phyloP scores from a whole-genome alignment of 2,888 invertebrate genomes.

The Brachyptera risi region DNA sequence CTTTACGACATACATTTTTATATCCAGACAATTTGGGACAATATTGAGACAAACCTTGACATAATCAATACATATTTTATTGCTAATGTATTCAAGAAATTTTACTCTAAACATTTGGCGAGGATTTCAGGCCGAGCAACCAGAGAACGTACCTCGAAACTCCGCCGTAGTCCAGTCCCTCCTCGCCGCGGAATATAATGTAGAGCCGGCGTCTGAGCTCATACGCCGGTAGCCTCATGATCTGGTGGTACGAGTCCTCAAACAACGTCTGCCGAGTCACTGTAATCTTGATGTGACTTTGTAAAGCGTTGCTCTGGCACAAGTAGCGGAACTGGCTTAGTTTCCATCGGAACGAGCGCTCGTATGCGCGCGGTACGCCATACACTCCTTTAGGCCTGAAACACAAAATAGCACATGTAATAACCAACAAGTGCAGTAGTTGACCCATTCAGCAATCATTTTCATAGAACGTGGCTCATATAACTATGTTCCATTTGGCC shows the following conservation, averaged over 20 bases:
- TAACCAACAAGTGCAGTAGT: no score
- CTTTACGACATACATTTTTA: no score
- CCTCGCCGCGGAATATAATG: conserved; percentile 98
- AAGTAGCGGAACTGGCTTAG: conserved; percentile 91
- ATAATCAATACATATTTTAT: no score
- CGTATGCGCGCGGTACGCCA: conserved; percentile 93
- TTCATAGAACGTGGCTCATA: no score
- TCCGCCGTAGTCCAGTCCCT: conserved; percentile 98
- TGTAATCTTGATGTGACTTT: conserved; percentile 95
- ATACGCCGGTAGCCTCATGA: conserved; percentile 95
- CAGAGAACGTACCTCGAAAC: conserved; percentile 78
- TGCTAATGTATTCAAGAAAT: no score
- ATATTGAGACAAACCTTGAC: no score
- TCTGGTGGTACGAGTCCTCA: conserved; percentile 98
- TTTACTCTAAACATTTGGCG: no score
- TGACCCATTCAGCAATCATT: no score
- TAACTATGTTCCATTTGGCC: no score
- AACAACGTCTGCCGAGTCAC: conserved; percentile 93
- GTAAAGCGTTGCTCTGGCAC: conserved; percentile 93
- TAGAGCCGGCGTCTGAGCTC: conserved; percentile 92
- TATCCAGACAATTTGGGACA: no score
- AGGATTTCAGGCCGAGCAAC: no score
- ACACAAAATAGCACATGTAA: no score
- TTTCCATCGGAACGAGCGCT: conserved; percentile 98
- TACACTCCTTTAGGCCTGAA: conserved; percentile 82